Conservation (phyloP, 2,888 invertebrate species). For the Phengaris alcon region DNA sequence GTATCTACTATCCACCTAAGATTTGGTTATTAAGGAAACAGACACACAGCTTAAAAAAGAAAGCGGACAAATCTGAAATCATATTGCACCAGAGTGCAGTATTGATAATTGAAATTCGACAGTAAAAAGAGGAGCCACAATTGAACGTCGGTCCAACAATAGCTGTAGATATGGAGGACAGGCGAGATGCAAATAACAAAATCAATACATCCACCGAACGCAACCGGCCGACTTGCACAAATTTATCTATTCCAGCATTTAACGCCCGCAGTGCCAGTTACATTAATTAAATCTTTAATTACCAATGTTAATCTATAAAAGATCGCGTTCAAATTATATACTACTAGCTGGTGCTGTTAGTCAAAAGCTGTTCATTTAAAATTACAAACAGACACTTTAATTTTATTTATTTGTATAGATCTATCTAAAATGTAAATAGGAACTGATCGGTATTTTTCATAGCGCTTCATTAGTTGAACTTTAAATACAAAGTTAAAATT, state of each 20-base stretch:
- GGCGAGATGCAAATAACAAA: constrained; percentile 78
- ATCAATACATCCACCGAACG: constrained; percentile 69
- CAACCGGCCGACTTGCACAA: constrained; percentile 64
- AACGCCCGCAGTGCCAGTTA: constrained; percentile 6
- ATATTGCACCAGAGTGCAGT: constrained; percentile 25
- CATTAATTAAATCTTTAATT: background rate
- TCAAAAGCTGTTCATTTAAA: too few relatives aligned
- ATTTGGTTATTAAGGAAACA: background rate
- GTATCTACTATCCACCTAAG: background rate
- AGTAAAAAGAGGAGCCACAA: constrained; percentile 47
- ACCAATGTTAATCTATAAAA: background rate
- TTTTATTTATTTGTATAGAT: too few relatives aligned
- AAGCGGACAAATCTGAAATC: background rate
- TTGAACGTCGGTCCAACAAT: constrained; percentile 66
- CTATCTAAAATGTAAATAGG: too few relatives aligned
- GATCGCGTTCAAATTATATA: too few relatives aligned
- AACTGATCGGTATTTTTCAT: too few relatives aligned
- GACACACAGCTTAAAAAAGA: background rate
- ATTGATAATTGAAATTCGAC: constrained; percentile 9
- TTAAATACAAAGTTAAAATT: too few relatives aligned
- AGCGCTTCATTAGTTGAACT: too few relatives aligned
- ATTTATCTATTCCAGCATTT: constrained; percentile 62
- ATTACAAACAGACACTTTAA: too few relatives aligned
- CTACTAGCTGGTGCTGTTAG: too few relatives aligned
- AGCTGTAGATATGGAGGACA: constrained; percentile 67